Percentiles rank a stretch among this genome's conserved stretches.
Conservation (phyloP, 2,797 vertebrate species). For the Lagorchestes hirsutus region DNA sequence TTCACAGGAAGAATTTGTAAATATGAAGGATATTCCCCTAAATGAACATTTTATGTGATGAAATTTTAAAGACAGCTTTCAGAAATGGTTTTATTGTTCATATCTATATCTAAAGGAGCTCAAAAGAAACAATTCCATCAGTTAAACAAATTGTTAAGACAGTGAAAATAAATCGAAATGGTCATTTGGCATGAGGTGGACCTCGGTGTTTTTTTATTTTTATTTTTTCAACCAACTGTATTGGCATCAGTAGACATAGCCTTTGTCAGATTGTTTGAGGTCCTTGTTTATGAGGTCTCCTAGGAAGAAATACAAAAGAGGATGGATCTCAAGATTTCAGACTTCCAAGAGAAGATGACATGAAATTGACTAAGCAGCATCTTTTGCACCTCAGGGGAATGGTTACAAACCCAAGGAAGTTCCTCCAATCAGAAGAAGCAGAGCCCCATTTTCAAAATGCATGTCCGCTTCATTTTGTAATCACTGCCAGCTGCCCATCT, state of each 20-base stretch:
- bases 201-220: conserved; percentile 25
- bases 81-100: not conserved
- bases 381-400: conserved; percentile 27
- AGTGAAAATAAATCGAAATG: conserved; percentile 48
- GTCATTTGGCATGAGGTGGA: conserved; percentile 49
- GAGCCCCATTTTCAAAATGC: conserved; percentile 1
- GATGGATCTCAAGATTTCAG: conserved; percentile 6
- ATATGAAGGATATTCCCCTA: conserved; percentile 5
- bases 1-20: conserved; percentile 25
- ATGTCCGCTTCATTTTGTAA: conserved; percentile 40
- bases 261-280: conserved; percentile 29
- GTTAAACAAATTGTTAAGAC: conserved; percentile 42
- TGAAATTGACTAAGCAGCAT: conserved; percentile 41
- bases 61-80: not conserved
- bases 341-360: conserved; percentile 26
- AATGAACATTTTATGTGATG: not conserved
- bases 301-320: conserved; percentile 14
- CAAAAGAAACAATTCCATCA: conserved; percentile 35
- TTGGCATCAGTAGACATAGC: not conserved
- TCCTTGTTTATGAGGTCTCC: not conserved
- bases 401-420: conserved; percentile 51
- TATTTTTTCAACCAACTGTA: conserved; percentile 4
- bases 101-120: conserved; percentile 25
- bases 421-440: conserved; percentile 51
- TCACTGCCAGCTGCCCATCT: conserved; percentile 64